Evolutionary conservation across 2,888 invertebrate species (phyloP).

Genomic region (Erannis defoliaria): DNA sequence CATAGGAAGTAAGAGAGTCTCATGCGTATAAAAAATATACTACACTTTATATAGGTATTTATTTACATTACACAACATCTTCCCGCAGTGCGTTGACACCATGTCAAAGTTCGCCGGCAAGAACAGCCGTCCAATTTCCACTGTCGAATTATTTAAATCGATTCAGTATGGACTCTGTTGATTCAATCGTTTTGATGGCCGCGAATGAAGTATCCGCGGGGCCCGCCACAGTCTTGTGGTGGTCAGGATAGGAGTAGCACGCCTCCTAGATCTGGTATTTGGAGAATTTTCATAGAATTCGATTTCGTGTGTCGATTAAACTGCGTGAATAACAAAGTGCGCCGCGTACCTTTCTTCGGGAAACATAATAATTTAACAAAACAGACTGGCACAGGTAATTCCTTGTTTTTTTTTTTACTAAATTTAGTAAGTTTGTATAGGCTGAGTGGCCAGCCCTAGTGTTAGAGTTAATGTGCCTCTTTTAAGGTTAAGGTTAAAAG

Average conservation of each 20-base stretch:
- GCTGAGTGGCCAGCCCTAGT: too few relatives aligned
- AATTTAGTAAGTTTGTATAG: neutral
- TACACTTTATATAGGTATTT: neutral
- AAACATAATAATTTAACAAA: neutral
- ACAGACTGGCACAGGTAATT: neutral
- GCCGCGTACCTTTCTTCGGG: neutral
- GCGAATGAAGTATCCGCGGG: conserved; percentile 15
- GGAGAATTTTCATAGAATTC: conserved; percentile 16
- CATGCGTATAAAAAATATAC: too few relatives aligned
- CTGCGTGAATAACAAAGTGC: conserved; percentile 1
- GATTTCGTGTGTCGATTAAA: neutral
- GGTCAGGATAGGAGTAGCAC: conserved; percentile 49
- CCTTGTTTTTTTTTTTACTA: neutral
- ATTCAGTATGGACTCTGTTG: conserved; percentile 48
- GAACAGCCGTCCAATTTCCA: conserved; percentile 15
- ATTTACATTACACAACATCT: neutral
- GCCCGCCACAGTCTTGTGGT: conserved; percentile 50
- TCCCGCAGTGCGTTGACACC: neutral
- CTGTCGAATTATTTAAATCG: conserved; percentile 40
- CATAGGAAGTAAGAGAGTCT: too few relatives aligned
- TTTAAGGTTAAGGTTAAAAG: too few relatives aligned
- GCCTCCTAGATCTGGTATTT: conserved; percentile 49
- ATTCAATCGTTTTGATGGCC: conserved; percentile 39
- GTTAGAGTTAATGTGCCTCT: too few relatives aligned
- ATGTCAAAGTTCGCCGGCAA: conserved; percentile 35